phyloP scores from a whole-genome alignment of 2,113 vertebrate genomes.

The Gulo gulo region DNA sequence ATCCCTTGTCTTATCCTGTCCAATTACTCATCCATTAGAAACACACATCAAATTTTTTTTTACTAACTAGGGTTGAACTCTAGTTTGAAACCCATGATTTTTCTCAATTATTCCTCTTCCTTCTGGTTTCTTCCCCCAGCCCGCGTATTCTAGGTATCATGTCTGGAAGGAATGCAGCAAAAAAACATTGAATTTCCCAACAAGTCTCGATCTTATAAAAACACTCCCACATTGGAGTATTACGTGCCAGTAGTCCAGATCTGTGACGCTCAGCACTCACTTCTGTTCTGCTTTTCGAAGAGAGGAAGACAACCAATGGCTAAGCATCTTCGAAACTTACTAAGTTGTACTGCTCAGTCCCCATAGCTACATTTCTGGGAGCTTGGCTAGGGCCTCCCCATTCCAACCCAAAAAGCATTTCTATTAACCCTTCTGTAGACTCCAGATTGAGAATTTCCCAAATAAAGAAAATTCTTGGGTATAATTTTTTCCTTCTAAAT shows the following conservation, averaged over 20 bases:
- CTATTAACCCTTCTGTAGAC: neutral
- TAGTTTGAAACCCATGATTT: conserved; percentile 31
- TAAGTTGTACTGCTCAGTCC: neutral
- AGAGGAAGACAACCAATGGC: neutral
- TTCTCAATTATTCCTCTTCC: conserved; percentile 32
- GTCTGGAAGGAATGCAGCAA: neutral
- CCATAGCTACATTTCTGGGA: neutral
- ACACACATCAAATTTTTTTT: neutral
- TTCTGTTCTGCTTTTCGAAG: neutral
- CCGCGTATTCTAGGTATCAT: neutral
- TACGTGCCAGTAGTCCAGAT: neutral
- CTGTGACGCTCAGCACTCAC: neutral
- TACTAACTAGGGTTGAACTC: neutral
- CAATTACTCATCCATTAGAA: conserved; percentile 24
- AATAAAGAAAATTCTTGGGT: neutral
- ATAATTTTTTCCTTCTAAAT: neutral
- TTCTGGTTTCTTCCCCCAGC: neutral
- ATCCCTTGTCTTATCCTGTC: neutral
- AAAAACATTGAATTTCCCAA: neutral
- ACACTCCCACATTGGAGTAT: neutral
- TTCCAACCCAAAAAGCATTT: neutral
- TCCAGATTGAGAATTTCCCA: neutral
- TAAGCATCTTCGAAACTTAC: neutral
- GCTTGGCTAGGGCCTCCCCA: neutral
- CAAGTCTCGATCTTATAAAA: neutral